Conservation (phyloP, 2,113 vertebrate genomes). For the Podiceps cristatus region DNA sequence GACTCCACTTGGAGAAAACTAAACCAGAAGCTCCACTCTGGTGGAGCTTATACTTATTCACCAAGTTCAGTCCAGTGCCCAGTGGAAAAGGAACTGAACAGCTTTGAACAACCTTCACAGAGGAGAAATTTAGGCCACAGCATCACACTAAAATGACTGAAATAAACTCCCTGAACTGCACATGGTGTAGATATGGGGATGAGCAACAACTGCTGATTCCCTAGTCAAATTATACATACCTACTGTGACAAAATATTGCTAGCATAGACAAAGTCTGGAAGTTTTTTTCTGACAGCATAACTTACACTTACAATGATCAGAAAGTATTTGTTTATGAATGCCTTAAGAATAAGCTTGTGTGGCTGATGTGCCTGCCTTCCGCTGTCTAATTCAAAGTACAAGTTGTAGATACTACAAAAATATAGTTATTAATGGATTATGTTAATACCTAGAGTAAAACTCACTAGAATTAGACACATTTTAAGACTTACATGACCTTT, state of each 20-base stretch:
- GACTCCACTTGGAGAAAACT: neutral
- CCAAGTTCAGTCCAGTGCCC: neutral
- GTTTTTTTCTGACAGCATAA: neutral
- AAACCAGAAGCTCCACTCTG: neutral
- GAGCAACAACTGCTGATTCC: neutral
- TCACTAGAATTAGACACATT: neutral
- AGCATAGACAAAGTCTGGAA: neutral
- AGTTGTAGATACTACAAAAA: neutral
- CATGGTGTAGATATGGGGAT: neutral
- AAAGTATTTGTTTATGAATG: neutral
- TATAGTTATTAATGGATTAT: neutral
- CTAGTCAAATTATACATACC: neutral
- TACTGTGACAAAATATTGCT: neutral
- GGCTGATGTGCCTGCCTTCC: neutral
- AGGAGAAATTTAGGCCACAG: neutral
- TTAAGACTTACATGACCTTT: neutral
- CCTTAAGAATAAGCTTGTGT: neutral
- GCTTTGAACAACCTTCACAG: neutral
- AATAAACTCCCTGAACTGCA: neutral
- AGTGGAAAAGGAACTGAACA: neutral
- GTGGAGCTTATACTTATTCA: neutral
- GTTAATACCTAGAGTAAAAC: neutral
- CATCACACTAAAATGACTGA: neutral
- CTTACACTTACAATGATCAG: neutral
- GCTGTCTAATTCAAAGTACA: neutral